Conservation (phyloP, 2,888 invertebrate species). For the Xylocampa areola region DNA sequence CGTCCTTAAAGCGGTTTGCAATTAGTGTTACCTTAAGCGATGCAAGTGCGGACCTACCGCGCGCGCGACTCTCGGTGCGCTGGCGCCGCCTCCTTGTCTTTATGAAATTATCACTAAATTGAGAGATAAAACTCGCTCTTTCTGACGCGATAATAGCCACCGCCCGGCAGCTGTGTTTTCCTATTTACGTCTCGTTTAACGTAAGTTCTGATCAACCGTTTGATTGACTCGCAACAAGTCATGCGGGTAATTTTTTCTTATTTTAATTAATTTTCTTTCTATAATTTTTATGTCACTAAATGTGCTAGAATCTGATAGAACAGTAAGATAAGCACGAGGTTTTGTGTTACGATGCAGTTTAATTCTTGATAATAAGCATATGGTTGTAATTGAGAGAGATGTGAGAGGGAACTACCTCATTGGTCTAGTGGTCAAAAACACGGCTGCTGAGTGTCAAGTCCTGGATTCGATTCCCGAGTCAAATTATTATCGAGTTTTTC, state of each 20-base stretch:
- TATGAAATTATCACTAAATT: conserved; percentile 87
- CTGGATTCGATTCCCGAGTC: too few species aligned
- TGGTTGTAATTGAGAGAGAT: too few species aligned
- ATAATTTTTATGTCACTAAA: too few species aligned
- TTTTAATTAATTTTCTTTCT: too few species aligned
- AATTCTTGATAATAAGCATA: too few species aligned
- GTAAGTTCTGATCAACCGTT: conserved; percentile 50
- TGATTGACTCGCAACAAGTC: conserved; percentile 53
- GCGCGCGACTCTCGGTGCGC: conserved; percentile 62
- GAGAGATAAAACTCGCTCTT: conserved; percentile 82
- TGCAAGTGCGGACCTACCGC: conserved; percentile 79
- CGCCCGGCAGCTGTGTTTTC: conserved; percentile 70
- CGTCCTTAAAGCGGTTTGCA: conserved; percentile 82
- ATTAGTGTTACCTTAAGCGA: conserved; percentile 77
- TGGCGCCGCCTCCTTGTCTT: conserved; percentile 72
- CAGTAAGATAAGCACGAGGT: too few species aligned
- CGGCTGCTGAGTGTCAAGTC: too few species aligned
- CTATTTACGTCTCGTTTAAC: conserved; percentile 76
- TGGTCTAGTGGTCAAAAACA: too few species aligned
- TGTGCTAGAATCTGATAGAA: too few species aligned
- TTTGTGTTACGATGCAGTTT: too few species aligned
- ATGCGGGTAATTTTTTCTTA: conserved; percentile 5
- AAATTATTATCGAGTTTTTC: too few species aligned
- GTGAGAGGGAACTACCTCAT: too few species aligned
- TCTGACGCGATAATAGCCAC: conserved; percentile 82